Base-by-base conservation (phyloP, 2,797 vertebrate genomes). In the Anguilla anguilla region DNA sequence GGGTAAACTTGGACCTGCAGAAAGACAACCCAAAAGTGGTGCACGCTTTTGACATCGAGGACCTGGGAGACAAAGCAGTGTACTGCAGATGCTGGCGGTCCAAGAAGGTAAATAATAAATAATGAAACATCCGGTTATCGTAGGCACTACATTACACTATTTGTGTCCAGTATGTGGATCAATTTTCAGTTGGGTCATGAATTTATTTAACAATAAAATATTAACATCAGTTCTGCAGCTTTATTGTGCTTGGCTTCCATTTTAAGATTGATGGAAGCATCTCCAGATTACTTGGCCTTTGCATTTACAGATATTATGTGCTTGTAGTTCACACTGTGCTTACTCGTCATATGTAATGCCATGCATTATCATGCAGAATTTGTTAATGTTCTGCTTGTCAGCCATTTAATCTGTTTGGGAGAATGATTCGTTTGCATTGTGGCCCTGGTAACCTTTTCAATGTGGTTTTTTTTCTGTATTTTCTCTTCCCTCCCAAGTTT, bases 1-100 rank as follows among this genome's bases (percentile, higher is more conserved):
- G 96, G 93, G 96, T 97, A 86, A 98, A 98, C 91, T 96, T 93
- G 22, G 94, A 95, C 28, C 94, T 97, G 89, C 96, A 97, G 94
- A 98, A 98, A 92, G 97, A 98, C 93, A 97, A 97, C 89, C 97
- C 97, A 83, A 98, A 98, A 92, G 93, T 97, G 84, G 97, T 98
- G 22, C 97, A 98, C 88, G 97, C 97, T 1, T 97, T 97, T 90
- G 97, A 98, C 90, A 94, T 97, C 89, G 97, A 98, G 91, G 97
- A 98, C 90, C 89, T 98, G 90, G 97, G 96, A 31, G 97, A 98
- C 86, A 98, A 98, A 93, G 97, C 97, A 22, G 97, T 97, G 46
- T 98, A 97, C 92, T 98, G 97, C 91, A 96, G 97, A 85, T 98
- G 97, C 61, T 98, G 97, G 97, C 95, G 96, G 86, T 98, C 97